Base-by-base conservation (phyloP, 2,888 invertebrate species). In the Drosophila eohydei region DNA sequence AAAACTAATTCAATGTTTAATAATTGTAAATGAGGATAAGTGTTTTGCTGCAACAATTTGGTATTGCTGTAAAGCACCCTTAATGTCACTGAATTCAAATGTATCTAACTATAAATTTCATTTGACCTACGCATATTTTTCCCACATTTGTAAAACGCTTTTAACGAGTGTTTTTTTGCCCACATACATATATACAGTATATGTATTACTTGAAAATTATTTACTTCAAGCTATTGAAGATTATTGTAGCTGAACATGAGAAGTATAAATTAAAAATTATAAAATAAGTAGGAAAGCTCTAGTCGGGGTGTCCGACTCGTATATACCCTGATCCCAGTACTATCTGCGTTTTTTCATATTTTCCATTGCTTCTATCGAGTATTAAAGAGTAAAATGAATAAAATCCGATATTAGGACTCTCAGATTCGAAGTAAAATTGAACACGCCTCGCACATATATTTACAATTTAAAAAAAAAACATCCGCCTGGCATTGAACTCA, bases 81-180 rank as follows among this genome's bases (percentile, higher is more conserved):
- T 32, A 16, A n/a, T 52, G 26, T 14, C 14, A 52, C 52, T 38
- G 6, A 38, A 46, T 44, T 57, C 7, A n/a, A 57, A 57, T 28
- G 28, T 12, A 61, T 55, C 73, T 73, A 73, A 55, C 73, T 67
- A 72, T 56, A 72, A 46, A 57, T 40, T 59, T 46, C 40, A 56
- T 56, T 55, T 64, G 51, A 46, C 40, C 58, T 62, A 60, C n/a
- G 34, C 32, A 36, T 32, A 9, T 30, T n/a, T 32, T 32, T 5
- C 30, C 30, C n/a, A 51, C 51, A 51, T 28, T 32, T 43, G 44
- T 50, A 41, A 12, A 11, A 46, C 38, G 36, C 16, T 30, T 48
- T 48, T 0, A n/a, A n/a, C 41, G 30, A 34, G 50, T 52, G n/a
- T 38, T 11, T 56, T 44, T 44, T 66, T 71, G 41, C 62, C 40